Base-by-base conservation (phyloP, 2,888 invertebrate species). In the Isoperla grammatica region DNA sequence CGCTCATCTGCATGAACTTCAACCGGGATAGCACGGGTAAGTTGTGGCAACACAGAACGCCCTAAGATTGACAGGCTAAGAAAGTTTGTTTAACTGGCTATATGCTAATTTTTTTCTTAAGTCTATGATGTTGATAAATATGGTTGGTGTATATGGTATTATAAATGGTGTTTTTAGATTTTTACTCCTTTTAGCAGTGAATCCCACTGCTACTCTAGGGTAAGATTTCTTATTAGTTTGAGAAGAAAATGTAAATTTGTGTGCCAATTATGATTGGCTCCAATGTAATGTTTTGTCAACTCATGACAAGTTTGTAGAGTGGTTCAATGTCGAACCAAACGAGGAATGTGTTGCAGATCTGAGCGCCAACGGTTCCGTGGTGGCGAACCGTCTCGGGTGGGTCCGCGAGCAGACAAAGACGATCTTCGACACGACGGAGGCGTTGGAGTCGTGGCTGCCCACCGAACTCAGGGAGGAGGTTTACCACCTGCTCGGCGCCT, bases 301-400 rank as follows among this genome's bases (percentile, higher is more conserved):
- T n/a, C n/a, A n/a, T n/a, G 4, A 4, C 4, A 6, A 12, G 17
- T 35, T n/a, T 60, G 15, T 53, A 40, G 12, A n/a, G 19, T 13
- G n/a, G n/a, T n/a, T n/a, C n/a, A n/a, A n/a, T n/a, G n/a, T n/a
- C n/a, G n/a, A n/a, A n/a, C n/a, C n/a, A n/a, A n/a, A n/a, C n/a
- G n/a, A n/a, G n/a, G n/a, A n/a, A n/a, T n/a, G n/a, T 61, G 22
- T 43, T 5, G 37, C 70, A 87, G 88, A 90, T 59, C 98, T 99
- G 0, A 98, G 99, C 73, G 95, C 95, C 0, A 98, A 99, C 77
- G 98, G 99, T 0, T 97, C 98, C 74, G 82, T 98, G 65, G 95
- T 96, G 66, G 81, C 86, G 40, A 97, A 98, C 74, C 82, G 97
- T 63, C 79, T 98, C 60, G 85, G 86, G 2, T 98, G 96, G 97